Evolutionary conservation across 2,888 invertebrate species (phyloP).

Genomic region (Ornithoptera alexandrae): DNA sequence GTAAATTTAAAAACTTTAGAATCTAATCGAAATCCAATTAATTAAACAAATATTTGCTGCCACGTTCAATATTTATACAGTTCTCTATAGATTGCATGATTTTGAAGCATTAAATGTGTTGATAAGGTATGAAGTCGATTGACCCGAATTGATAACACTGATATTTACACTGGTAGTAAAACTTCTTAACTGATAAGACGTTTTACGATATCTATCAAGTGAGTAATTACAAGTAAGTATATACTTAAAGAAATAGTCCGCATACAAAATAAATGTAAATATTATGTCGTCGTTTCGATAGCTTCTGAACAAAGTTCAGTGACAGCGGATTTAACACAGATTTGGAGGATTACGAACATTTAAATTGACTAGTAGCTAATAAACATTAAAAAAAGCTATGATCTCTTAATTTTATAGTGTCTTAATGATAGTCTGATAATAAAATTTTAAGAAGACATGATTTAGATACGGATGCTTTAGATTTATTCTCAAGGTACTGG

Average conservation of each 20-base stretch:
- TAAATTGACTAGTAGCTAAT: neutral
- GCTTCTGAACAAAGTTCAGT: constrained; percentile 16
- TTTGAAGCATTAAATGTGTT: constrained; percentile 42
- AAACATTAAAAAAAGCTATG: neutral
- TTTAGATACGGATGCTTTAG: no score
- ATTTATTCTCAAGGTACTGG: no score
- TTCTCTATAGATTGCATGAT: constrained; percentile 33
- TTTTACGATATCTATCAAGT: constrained; percentile 40
- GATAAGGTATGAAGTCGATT: constrained; percentile 56
- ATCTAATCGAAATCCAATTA: neutral
- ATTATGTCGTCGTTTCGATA: constrained; percentile 14
- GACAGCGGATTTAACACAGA: constrained; percentile 2
- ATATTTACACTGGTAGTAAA: constrained; percentile 56
- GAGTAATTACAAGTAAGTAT: constrained; percentile 38
- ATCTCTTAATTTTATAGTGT: neutral
- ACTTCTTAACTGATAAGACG: constrained; percentile 58
- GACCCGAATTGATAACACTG: constrained; percentile 63
- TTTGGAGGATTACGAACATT: neutral
- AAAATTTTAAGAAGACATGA: no score
- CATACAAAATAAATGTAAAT: constrained; percentile 14
- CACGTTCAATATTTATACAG: constrained; percentile 6
- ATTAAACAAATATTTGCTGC: neutral
- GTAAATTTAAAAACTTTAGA: neutral
- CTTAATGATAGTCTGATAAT: no score
- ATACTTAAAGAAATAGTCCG: constrained; percentile 33